Evolutionary conservation across 1,140 invertebrate genomes (phyloP).

Genomic region (Trachymyrmex cornetzi): DNA sequence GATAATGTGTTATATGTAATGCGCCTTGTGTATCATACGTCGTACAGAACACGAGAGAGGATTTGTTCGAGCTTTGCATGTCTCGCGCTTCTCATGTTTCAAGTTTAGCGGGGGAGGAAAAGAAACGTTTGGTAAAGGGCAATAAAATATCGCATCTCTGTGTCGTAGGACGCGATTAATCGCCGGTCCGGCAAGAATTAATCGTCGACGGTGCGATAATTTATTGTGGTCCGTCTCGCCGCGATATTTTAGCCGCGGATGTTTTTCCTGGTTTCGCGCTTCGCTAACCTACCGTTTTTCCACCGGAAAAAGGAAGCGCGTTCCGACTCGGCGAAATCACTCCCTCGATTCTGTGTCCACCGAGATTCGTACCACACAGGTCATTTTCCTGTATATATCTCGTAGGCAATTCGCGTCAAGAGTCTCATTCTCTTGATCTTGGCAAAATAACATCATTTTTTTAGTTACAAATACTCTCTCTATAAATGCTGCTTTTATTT

Average conservation of each 20-base stretch:
- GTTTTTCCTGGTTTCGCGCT: slow-evolving; percentile 61
- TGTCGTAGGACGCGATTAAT: slow-evolving; percentile 70
- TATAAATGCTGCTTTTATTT: background rate
- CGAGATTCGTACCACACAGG: slow-evolving; percentile 12
- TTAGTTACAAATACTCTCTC: slow-evolving; percentile 1
- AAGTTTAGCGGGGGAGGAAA: slow-evolving; percentile 10
- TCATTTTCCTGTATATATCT: slow-evolving; percentile 10
- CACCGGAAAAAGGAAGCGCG: slow-evolving; percentile 37
- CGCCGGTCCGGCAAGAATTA: slow-evolving; percentile 66
- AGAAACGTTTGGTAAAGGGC: slow-evolving; percentile 57
- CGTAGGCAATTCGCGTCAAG: background rate
- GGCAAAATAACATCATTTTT: background rate
- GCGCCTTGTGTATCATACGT: background rate
- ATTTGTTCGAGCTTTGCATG: slow-evolving; percentile 17
- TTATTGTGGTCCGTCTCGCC: slow-evolving; percentile 61
- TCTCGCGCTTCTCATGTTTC: slow-evolving; percentile 23
- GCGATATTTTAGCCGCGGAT: slow-evolving; percentile 68
- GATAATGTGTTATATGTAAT: slow-evolving; percentile 8
- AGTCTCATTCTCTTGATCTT: slow-evolving; percentile 2
- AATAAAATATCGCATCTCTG: slow-evolving; percentile 68
- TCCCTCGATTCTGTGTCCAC: slow-evolving; percentile 20
- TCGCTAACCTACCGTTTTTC: slow-evolving; percentile 65
- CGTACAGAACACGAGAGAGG: background rate
- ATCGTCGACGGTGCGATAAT: slow-evolving; percentile 66
- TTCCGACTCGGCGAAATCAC: slow-evolving; percentile 49